These are phyloP conservation scores for Hydrotaea cyrtoneurina DNA, from an alignment of 2,888 invertebrate genomes.

Conservation along the genomic window DNA sequence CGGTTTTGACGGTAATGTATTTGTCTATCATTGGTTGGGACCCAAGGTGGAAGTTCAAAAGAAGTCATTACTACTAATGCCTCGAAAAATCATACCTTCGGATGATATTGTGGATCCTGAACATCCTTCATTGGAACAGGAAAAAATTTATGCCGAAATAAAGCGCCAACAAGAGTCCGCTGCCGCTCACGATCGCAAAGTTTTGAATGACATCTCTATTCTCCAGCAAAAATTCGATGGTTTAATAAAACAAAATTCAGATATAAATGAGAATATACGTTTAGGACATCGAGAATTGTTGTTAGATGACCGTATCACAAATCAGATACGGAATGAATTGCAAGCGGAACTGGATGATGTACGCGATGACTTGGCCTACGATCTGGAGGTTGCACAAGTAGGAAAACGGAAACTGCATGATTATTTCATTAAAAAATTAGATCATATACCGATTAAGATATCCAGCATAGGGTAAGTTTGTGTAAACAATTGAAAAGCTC, in stretches of 20 bases:
- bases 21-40: constrained; percentile 84
- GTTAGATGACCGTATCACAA: constrained; percentile 85
- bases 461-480: constrained; percentile 82
- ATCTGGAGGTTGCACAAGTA: constrained; percentile 86
- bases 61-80: constrained; percentile 51
- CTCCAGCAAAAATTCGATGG: constrained; percentile 84
- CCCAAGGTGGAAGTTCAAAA: constrained; percentile 59
- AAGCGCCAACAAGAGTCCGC: constrained; percentile 76
- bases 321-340: constrained; percentile 84
- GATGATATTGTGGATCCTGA: constrained; percentile 76
- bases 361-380: constrained; percentile 85
- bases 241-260: constrained; percentile 82
- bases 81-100: constrained; percentile 44
- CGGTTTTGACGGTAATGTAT: constrained; percentile 90
- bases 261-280: constrained; percentile 84
- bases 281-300: constrained; percentile 84
- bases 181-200: constrained; percentile 84
- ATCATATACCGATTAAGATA: constrained; percentile 84
- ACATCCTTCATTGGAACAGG: constrained; percentile 83
- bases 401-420: constrained; percentile 84
- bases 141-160: constrained; percentile 85
- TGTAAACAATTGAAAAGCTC: too few species aligned
- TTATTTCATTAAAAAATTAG: constrained; percentile 86
- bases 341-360: constrained; percentile 85
- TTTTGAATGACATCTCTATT: constrained; percentile 82